Evolutionary conservation across 2,797 vertebrate genomes (phyloP).

Genomic region (Sebastes oblongus): DNA sequence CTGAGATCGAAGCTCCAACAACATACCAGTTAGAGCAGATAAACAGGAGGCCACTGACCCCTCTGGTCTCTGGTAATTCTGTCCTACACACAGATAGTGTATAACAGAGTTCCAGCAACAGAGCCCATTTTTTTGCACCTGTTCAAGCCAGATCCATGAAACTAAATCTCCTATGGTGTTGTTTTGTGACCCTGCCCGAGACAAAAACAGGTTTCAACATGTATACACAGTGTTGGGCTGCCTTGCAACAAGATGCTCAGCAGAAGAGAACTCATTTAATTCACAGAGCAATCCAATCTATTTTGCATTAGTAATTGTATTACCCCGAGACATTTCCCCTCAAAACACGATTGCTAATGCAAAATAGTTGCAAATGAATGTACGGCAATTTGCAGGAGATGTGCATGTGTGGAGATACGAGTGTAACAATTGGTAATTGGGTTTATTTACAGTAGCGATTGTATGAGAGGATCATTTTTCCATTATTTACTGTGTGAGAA

Average conservation of each 20-base stretch:
- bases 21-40: constrained; percentile 3
- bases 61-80: constrained; percentile 16
- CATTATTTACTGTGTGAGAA: constrained; percentile 23
- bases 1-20: background rate
- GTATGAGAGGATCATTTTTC: background rate
- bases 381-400: constrained; percentile 15
- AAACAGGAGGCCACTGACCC: constrained; percentile 23
- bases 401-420: constrained; percentile 14
- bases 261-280: constrained; percentile 1
- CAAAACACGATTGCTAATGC: constrained; percentile 26
- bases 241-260: background rate
- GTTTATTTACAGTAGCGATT: constrained; percentile 13
- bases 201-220: constrained; percentile 11
- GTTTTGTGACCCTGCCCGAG: constrained; percentile 1
- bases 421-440: constrained; percentile 20
- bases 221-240: background rate
- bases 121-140: constrained; percentile 33
- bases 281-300: background rate
- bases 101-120: constrained; percentile 9
- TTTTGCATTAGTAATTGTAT: constrained; percentile 30
- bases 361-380: constrained; percentile 41
- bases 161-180: constrained; percentile 32
- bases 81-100: background rate
- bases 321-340: constrained; percentile 12
- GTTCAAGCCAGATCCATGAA: constrained; percentile 38